phyloP scores from a whole-genome alignment of 1,140 invertebrate species.

The Drosophila pseudoobscura region DNA sequence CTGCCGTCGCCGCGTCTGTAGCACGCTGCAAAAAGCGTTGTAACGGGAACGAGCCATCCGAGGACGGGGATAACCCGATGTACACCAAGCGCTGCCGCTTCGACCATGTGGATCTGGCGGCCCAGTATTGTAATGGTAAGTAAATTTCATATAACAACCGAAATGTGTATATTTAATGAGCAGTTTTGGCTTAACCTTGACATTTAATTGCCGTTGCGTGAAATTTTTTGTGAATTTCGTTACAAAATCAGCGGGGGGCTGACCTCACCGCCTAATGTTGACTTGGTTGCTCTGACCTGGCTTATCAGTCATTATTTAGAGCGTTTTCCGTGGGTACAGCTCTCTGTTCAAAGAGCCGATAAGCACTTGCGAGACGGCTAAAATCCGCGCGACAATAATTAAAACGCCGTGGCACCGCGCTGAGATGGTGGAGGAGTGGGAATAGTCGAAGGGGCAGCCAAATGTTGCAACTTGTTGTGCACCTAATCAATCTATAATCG shows the following conservation, averaged over 20 bases:
- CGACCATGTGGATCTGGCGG: slow-evolving; percentile 69
- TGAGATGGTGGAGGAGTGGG: background rate
- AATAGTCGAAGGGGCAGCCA: background rate
- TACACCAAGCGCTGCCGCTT: slow-evolving; percentile 75
- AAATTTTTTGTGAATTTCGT: slow-evolving; percentile 48
- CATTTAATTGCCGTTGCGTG: slow-evolving; percentile 53
- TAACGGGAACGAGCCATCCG: slow-evolving; percentile 32
- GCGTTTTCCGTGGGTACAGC: background rate
- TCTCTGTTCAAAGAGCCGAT: slow-evolving; percentile 10
- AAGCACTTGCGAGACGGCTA: slow-evolving; percentile 33
- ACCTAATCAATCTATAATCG: slow-evolving; percentile 5
- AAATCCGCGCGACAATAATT: slow-evolving; percentile 26
- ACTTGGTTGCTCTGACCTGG: slow-evolving; percentile 16
- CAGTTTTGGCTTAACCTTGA: slow-evolving; percentile 34
- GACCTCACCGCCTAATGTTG: slow-evolving; percentile 20
- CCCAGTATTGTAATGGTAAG: slow-evolving; percentile 80
- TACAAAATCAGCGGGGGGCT: slow-evolving; percentile 22
- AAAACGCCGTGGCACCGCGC: background rate
- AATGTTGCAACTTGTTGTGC: slow-evolving; percentile 1
- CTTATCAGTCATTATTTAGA: slow-evolving; percentile 28
- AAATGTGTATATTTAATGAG: slow-evolving; percentile 19
- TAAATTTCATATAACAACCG: slow-evolving; percentile 28
- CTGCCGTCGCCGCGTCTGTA: slow-evolving; percentile 13
- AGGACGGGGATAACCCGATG: slow-evolving; percentile 53
- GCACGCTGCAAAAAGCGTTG: slow-evolving; percentile 75